Conservation (phyloP, 2,888 invertebrate species). For the Beris chalybata region DNA sequence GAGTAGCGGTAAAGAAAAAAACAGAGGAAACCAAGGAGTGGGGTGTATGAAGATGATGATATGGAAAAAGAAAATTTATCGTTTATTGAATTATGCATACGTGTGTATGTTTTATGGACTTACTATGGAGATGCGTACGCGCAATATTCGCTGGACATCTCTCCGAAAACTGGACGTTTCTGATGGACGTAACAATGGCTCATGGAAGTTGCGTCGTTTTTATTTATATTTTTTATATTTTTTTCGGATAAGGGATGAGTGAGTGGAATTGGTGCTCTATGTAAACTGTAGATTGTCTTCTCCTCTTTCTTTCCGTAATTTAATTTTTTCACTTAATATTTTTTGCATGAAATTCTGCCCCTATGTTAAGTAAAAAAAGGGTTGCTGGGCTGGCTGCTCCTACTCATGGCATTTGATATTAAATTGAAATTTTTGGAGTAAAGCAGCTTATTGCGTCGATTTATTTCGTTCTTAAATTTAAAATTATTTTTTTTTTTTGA, state of each 20-base stretch:
- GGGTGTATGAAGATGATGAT: conserved; percentile 28
- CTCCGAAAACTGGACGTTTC: conserved; percentile 7
- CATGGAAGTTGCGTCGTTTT: background rate
- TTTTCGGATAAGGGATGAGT: background rate
- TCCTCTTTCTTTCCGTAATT: no score
- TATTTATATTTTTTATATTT: conserved; percentile 6
- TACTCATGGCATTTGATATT: conserved; percentile 32
- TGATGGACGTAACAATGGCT: no score
- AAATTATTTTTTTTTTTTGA: conserved; percentile 19
- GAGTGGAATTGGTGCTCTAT: background rate
- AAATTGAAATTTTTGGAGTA: conserved; percentile 27
- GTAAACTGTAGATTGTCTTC: no score
- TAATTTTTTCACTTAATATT: background rate
- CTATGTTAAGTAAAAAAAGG: background rate
- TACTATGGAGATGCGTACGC: conserved; percentile 40
- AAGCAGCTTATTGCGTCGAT: conserved; percentile 34
- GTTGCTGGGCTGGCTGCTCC: background rate
- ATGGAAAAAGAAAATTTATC: conserved; percentile 36
- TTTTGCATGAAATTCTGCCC: background rate
- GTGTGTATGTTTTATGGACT: conserved; percentile 40
- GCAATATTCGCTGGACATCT: conserved; percentile 35
- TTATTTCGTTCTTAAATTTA: conserved; percentile 30
- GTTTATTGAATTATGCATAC: conserved; percentile 42
- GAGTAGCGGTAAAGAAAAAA: conserved; percentile 1
- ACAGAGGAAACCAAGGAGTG: background rate